Evolutionary conservation across 2,113 vertebrate genomes (phyloP), one percentile per base, ranked within the genome.

Genomic region (Tetraodon nigroviridis): DNA sequence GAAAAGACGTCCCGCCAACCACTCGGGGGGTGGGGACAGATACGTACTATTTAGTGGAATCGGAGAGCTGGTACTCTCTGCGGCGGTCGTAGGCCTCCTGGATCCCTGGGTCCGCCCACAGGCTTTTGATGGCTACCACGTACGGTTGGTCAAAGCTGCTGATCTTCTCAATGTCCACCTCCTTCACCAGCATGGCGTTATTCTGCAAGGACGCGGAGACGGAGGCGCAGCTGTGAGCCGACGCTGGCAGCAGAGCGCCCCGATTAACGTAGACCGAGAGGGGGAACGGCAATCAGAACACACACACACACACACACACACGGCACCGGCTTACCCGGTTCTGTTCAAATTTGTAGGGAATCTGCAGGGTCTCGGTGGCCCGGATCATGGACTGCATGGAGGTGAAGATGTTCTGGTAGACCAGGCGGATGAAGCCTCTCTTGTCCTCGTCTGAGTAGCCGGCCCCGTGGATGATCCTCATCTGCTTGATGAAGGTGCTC

Each of bases 401-500:
- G 20, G 86, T 89, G 62, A 93, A 92, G 84, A 95, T 90, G 80
- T 96, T 96, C 76, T 95, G 94, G 82, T 92, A 93, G 61, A 96
- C 89, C 0, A 96, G 90, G 1, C 87, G 87, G 71, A 92, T 91
- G 75, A 93, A 96, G 55, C 86, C 91, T 37, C 84, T 86, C 56
- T 93, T 92, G 22, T 96, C 94, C 22, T 94, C 93, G 19, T 95
- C 94, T 0, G 93, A 92, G 85, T 92, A 96, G 16, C 94, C 94
- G 0, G 90, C 79, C 1, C 94, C 94, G 0, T 96, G 93, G 69
- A 96, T 95, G 78, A 95, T 95, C n/a, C 93, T 89, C 94, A 96
- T 93, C 80, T 96, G 94, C 67, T 96, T 96, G 84, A 96, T 95
- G 78, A 95, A 96, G 0, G 94, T 96, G 79, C 94, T 96, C 62